phyloP scores from a whole-genome alignment of 2,888 invertebrate species.

The Argyresthia goedartella region DNA sequence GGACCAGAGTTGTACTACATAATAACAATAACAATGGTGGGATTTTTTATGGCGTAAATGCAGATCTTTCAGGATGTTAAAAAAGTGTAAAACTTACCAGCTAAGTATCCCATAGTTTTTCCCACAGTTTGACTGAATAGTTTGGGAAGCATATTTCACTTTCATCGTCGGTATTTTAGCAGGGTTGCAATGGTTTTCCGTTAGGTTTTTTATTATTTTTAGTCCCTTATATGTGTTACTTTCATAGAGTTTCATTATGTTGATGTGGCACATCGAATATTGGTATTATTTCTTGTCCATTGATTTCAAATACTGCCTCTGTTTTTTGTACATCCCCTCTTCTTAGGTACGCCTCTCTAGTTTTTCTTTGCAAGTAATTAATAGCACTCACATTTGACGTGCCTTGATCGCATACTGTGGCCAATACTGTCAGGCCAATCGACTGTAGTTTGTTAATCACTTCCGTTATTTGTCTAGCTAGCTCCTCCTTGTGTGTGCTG shows the following conservation, averaged over 20 bases:
- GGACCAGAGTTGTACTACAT: no score
- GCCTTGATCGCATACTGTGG: conserved; percentile 15
- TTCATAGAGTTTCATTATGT: conserved; percentile 7
- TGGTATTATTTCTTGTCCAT: conserved; percentile 9
- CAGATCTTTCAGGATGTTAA: no score
- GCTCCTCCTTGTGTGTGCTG: conserved; percentile 6
- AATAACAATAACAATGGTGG: no score
- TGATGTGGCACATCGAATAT: conserved; percentile 12
- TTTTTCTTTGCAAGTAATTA: conserved; percentile 8
- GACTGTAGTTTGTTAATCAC: conserved; percentile 8
- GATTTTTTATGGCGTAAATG: no score
- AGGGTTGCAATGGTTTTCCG: conserved; percentile 6
- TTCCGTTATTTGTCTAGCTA: conserved; percentile 6
- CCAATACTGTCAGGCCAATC: conserved; percentile 10
- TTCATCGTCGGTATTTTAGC: conserved; percentile 4
- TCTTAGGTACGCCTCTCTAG: conserved; percentile 8
- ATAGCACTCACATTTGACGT: conserved; percentile 12
- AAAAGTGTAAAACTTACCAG: no score
- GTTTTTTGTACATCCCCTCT: conserved; percentile 1
- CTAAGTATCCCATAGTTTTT: not conserved
- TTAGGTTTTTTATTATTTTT: conserved; percentile 11
- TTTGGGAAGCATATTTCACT: not conserved
- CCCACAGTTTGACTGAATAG: not conserved
- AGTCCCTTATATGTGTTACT: conserved; percentile 10
- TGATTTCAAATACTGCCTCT: conserved; percentile 4